Base-by-base conservation (phyloP, 2,888 invertebrate genomes). In the Drosophila histrio region DNA sequence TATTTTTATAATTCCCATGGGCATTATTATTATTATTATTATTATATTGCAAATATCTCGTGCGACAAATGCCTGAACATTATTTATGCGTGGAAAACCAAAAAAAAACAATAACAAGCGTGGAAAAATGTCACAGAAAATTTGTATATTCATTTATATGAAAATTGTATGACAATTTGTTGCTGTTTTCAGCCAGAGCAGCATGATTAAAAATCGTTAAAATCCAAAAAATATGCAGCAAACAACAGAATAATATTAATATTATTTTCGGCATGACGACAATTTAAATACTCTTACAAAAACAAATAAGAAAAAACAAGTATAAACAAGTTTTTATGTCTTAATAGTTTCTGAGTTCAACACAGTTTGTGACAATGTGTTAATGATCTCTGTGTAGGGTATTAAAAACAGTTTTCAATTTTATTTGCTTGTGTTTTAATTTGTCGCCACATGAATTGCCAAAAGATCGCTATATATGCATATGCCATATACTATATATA, bases 401-500 rank as follows among this genome's bases (percentile, higher is more conserved):
- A 41, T 53, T 30, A 43, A 43, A 57, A 65, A 54, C 43, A 38
- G 44, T 74, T 61, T 53, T 61, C 15, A 56, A 57, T 67, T 58
- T 58, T 50, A 63, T 66, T 65, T 68, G 75, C 13, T 56, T 66
- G 70, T 68, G 74, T 59, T 78, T 82, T 81, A 82, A 87, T 82
- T 87, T 87, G 87, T 87, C 85, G 82, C 82, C 87, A 81, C 52
- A 87, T 76, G 82, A 84, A 76, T 73, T 78, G 85, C 76, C 85
- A 82, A 87, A 84, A 77, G 56, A 72, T 41, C 50, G 32, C 39
- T 52, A 32, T 47, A 53, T 49, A 26, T 22, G 36, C 8, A 32
- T 6, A 43, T 36, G 36, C 26, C 9, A 28, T 57, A 22, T 54
- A 56, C 17, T n/a, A 8, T 21, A 24, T 36, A 19, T 43, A 44